These are phyloP conservation scores for Lasioglossum pauxillum DNA, from an alignment of 2,888 invertebrate genomes.

Conservation along the genomic window DNA sequence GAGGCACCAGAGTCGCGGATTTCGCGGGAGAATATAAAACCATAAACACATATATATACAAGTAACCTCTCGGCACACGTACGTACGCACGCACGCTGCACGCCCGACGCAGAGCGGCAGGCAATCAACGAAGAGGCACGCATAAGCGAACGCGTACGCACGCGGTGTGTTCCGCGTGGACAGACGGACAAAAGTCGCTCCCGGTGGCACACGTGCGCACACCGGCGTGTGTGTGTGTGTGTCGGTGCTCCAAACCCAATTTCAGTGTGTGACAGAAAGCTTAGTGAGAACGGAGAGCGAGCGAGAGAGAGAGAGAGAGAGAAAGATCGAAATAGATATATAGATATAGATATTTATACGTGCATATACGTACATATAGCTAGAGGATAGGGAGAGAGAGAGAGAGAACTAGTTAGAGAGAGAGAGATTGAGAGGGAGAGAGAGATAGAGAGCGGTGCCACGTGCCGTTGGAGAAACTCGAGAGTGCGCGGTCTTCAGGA, in stretches of 20 bases:
- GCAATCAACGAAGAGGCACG: background rate
- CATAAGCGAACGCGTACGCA: slow-evolving; percentile 26
- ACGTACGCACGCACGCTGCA: slow-evolving; percentile 9
- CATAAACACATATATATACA: slow-evolving; percentile 46
- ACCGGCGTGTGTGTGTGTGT: slow-evolving; percentile 15
- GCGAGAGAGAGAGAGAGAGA: background rate
- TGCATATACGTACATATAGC: background rate
- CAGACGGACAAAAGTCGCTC: slow-evolving; percentile 6
- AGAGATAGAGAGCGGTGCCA: slow-evolving; percentile 16
- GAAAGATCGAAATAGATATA: background rate
- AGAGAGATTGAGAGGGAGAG: background rate
- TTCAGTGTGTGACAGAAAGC: slow-evolving; percentile 45
- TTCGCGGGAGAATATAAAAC: slow-evolving; percentile 75
- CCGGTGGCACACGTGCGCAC: slow-evolving; percentile 15
- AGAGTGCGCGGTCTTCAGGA: slow-evolving; percentile 43
- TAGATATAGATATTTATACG: background rate
- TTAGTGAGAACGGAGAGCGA: slow-evolving; percentile 30
- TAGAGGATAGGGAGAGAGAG: background rate
- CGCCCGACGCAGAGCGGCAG: slow-evolving; percentile 9
- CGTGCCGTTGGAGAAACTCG: slow-evolving; percentile 54
- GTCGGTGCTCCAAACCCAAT: slow-evolving; percentile 24
- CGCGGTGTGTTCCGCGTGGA: slow-evolving; percentile 9
- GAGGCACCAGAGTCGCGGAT: slow-evolving; percentile 80
- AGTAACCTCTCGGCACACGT: background rate
- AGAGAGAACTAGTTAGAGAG: background rate